Base-by-base conservation (phyloP, 2,113 vertebrate species). In the Toxotes chatareus region DNA sequence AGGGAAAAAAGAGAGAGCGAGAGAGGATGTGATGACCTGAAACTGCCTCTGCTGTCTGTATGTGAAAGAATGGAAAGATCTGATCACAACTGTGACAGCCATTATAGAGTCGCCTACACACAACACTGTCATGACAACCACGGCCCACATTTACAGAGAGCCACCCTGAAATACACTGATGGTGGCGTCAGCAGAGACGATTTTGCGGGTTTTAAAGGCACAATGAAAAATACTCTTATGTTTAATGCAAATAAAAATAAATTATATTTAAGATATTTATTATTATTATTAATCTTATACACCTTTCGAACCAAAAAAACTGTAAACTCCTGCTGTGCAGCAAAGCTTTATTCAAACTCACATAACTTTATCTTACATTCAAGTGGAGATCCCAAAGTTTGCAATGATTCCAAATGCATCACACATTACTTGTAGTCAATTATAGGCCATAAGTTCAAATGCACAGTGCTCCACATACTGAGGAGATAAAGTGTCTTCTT, bases 21-120 rank as follows among this genome's bases (percentile, higher is more conserved):
- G 63, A 46, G 34, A 60, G 19, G 17, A 40, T 40, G 55, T 51
- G 40, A 61, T 83, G 74, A 87, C 71, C 71, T 71, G 62, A 76
- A 86, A 79, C 62, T 74, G 79, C 56, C 75, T 76, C 53, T 70
- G 67, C 70, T 76, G 79, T 55, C 34, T 53, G 42, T 34, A 11
- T 55, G 60, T 72, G 70, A 75, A 61, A 63, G 57, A 75, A 62
- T 79, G 79, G 80, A 89, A 83, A 89, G 55, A 85, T 27, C 11
- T 9, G 62, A 70, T 87, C 76, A 79, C 47, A 31, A 23, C 53
- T 44, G 55, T 3, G 42, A 57, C 74, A 34, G 70, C n/a, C 74
- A 74, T 73, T 69, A 66, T 64, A 55, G 56, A 9, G 34, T 69
- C 7, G 70, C 82, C 76, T 65, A 74, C 75, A 65, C 5, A 19